Conservation (phyloP, 2,888 invertebrate species). For the Scrobipalpa costella region DNA sequence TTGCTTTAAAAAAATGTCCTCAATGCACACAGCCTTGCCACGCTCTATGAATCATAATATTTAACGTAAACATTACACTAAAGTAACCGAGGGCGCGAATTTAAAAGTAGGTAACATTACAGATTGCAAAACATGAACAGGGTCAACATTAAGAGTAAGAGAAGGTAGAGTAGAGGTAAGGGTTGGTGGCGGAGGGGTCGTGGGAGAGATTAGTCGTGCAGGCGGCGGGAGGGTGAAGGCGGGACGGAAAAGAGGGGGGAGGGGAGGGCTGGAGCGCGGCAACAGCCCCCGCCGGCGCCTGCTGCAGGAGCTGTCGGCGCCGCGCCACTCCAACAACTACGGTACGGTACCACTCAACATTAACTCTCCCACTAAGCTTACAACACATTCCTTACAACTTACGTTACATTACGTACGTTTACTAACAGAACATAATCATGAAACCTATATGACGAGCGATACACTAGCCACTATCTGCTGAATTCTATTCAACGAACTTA, state of each 20-base stretch:
- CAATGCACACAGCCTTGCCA: conserved; percentile 87
- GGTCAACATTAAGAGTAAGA: conserved; percentile 73
- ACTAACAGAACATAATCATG: conserved; percentile 79
- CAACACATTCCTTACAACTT: conserved; percentile 68
- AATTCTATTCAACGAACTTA: conserved; percentile 78
- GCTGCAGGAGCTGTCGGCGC: conserved; percentile 65
- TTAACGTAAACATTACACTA: conserved; percentile 76
- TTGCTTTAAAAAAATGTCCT: conserved; percentile 80
- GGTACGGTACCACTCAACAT: conserved; percentile 80
- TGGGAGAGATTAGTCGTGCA: conserved; percentile 67
- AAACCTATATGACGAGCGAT: conserved; percentile 80
- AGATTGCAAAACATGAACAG: conserved; percentile 77
- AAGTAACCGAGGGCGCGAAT: conserved; percentile 76
- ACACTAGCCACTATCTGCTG: conserved; percentile 81
- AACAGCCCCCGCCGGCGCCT: conserved; percentile 52
- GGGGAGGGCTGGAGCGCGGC: conserved; percentile 45
- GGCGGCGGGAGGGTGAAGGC: conserved; percentile 66
- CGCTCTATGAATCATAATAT: conserved; percentile 80
- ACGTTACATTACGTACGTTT: conserved; percentile 65
- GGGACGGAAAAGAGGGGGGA: conserved; percentile 51
- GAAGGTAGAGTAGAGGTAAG: conserved; percentile 64
- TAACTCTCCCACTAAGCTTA: conserved; percentile 78
- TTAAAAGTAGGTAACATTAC: conserved; percentile 70
- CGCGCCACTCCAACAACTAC: conserved; percentile 71
- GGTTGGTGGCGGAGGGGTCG: conserved; percentile 23